phyloP scores from a whole-genome alignment of 2,888 invertebrate species.

The Agrilus biguttatus region DNA sequence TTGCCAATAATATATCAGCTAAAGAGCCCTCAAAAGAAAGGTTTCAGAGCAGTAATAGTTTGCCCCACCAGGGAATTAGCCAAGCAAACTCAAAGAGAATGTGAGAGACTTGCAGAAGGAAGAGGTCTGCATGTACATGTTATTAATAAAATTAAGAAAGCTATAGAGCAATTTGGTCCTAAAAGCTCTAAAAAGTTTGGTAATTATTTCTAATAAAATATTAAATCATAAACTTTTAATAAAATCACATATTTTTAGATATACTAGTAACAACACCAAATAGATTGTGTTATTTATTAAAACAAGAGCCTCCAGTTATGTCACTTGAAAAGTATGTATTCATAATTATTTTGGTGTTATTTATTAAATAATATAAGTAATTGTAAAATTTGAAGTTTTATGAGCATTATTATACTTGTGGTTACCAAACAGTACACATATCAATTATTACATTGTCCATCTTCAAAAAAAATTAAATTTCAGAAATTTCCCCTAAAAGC shows the following conservation, averaged over 20 bases:
- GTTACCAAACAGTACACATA: no score
- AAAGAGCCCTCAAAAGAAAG: constrained; percentile 51
- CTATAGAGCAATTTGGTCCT: constrained; percentile 54
- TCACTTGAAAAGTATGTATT: constrained; percentile 51
- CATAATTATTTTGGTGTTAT: constrained; percentile 1
- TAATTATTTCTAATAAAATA: constrained; percentile 20
- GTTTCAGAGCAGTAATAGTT: constrained; percentile 75
- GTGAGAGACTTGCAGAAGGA: constrained; percentile 57
- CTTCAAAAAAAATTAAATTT: no score
- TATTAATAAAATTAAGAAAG: constrained; percentile 65
- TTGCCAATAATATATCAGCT: constrained; percentile 74
- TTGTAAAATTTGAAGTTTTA: no score
- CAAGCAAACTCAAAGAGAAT: constrained; percentile 77
- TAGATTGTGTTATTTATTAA: constrained; percentile 69
- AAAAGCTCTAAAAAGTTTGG: constrained; percentile 66
- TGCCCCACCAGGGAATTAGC: constrained; percentile 92
- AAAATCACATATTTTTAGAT: constrained; percentile 40
- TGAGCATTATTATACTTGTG: no score
- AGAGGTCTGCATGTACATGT: constrained; percentile 61
- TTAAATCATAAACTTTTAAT: neutral
- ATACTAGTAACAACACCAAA: constrained; percentile 92
- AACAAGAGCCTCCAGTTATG: constrained; percentile 62
- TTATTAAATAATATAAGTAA: no score
- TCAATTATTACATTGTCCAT: no score
- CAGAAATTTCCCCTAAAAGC: no score